phyloP scores from a whole-genome alignment of 2,797 vertebrate genomes.

The Arctocebus calabarensis region DNA sequence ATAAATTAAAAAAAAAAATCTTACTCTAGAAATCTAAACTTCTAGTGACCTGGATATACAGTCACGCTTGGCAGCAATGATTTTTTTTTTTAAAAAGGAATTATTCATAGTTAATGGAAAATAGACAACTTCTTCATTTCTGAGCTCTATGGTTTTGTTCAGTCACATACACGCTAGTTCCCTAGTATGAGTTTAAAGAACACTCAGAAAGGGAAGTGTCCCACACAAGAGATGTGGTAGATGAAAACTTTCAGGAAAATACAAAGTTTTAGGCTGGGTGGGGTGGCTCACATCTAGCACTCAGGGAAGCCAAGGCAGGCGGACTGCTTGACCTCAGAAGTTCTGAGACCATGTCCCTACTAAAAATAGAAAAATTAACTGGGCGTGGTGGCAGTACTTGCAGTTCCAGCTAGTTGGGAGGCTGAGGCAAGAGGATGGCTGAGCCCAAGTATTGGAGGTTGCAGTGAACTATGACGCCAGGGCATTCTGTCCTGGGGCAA shows the following conservation, averaged over 20 bases:
- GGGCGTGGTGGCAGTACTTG: too few relatives aligned
- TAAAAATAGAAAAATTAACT: too few relatives aligned
- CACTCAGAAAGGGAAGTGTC: neutral
- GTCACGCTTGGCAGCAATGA: neutral
- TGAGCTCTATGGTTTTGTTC: neutral
- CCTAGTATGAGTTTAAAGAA: neutral
- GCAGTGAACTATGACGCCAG: too few relatives aligned
- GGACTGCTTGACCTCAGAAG: too few relatives aligned
- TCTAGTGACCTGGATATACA: neutral
- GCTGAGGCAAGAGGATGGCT: too few relatives aligned
- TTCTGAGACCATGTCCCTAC: too few relatives aligned
- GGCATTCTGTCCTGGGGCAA: too few relatives aligned
- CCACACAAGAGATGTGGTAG: neutral
- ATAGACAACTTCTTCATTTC: neutral
- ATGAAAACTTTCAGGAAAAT: neutral
- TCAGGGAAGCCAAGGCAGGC: too few relatives aligned
- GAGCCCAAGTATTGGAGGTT: too few relatives aligned
- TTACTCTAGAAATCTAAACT: neutral
- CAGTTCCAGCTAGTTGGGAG: too few relatives aligned
- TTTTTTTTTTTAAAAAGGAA: neutral
- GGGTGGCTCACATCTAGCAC: too few relatives aligned
- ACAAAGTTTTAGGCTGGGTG: neutral
- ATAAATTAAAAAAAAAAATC: neutral
- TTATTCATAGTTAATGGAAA: neutral
- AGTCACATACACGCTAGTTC: neutral